A percentile compares a stretch with the other conserved stretches of the same genome.
These are phyloP conservation scores for Eugnorisma glareosa DNA, from an alignment of 2,888 invertebrate species.

Conservation along the genomic window DNA sequence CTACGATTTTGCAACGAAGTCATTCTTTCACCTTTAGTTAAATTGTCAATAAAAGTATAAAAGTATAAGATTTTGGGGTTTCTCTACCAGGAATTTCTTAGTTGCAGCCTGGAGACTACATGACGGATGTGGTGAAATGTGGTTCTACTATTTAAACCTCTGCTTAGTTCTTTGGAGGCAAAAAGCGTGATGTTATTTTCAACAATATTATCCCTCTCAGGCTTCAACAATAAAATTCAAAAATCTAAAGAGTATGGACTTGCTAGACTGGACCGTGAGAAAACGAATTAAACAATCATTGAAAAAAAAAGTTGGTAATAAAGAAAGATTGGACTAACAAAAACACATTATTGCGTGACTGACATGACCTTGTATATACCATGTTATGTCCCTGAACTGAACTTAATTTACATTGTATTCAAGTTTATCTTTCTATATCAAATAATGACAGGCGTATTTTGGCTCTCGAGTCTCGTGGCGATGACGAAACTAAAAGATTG, in stretches of 20 bases:
- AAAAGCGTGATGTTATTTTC: background rate
- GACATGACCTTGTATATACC: conserved; percentile 42
- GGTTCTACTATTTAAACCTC: background rate
- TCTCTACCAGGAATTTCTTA: background rate
- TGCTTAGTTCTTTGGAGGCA: background rate
- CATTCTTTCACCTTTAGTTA: conserved; percentile 28
- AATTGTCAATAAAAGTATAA: conserved; percentile 3
- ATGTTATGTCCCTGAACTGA: conserved; percentile 50
- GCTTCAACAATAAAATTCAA: background rate
- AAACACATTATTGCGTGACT: conserved; percentile 44
- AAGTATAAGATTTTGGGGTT: background rate
- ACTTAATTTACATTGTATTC: conserved; percentile 46
- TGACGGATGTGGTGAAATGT: background rate
- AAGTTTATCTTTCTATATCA: conserved; percentile 44
- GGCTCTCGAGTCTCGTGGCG: background rate
- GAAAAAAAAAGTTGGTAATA: conserved; percentile 27
- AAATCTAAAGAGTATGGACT: background rate
- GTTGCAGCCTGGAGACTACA: background rate
- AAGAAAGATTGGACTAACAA: conserved; percentile 51
- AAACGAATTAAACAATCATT: conserved; percentile 33
- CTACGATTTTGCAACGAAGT: conserved; percentile 15
- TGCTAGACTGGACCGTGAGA: conserved; percentile 35
- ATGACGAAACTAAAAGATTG: conserved; percentile 12
- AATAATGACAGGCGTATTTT: conserved; percentile 37
- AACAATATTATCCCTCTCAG: background rate